Percentiles rank a stretch among this genome's conserved stretches.
Evolutionary conservation across 1,140 invertebrate genomes (phyloP).

Genomic region (Sitobion miscanthi): DNA sequence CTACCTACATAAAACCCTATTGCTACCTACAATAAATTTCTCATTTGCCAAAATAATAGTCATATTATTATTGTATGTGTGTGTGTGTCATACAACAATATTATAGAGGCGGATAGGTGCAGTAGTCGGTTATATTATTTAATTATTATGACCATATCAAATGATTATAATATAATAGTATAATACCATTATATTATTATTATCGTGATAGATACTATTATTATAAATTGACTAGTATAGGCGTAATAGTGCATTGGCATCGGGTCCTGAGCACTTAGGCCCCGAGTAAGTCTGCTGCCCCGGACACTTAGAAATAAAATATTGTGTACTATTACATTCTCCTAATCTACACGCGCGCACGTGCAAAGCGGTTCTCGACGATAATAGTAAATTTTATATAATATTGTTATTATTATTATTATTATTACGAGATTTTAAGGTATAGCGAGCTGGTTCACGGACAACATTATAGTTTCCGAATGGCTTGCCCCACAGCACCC

Average conservation of each 20-base stretch:
- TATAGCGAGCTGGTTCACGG: not conserved
- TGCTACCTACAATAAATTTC: not conserved
- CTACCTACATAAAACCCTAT: not conserved
- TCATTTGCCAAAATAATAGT: not conserved
- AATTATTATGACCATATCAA: not conserved
- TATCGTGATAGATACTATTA: too few relatives aligned
- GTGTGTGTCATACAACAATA: not conserved
- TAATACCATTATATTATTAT: too few relatives aligned
- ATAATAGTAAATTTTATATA: not conserved
- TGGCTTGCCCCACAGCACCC: not conserved
- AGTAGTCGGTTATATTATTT: too few relatives aligned
- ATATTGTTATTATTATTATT: not conserved
- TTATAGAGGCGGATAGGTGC: not conserved
- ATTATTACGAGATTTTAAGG: not conserved
- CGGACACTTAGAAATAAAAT: not conserved
- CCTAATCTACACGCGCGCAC: not conserved
- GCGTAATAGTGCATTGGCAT: not conserved
- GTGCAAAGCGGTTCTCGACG: not conserved
- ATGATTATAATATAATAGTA: not conserved
- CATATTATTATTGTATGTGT: not conserved
- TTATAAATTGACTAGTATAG: not conserved
- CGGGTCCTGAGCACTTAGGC: not conserved
- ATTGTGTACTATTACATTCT: not conserved
- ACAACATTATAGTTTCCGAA: conserved; percentile 31
- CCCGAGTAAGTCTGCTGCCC: not conserved